These are phyloP conservation scores for Anolis carolinensis DNA, from an alignment of 2,113 vertebrate species.

Conservation along the genomic window DNA sequence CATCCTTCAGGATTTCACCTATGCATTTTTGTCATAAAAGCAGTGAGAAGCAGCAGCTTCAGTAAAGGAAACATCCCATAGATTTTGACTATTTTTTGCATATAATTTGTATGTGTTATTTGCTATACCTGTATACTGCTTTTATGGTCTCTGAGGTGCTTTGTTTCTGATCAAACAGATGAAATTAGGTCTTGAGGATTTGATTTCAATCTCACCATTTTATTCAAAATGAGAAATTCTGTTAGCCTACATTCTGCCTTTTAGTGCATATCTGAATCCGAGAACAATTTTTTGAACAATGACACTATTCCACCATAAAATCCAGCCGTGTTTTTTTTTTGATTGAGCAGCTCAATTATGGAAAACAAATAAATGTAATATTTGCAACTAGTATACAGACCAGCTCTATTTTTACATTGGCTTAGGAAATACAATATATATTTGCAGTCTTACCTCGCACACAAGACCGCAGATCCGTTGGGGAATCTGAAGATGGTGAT, in stretches of 20 bases:
- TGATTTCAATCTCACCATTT: not conserved
- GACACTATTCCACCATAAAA: not conserved
- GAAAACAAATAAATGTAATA: fast-evolving
- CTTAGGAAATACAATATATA: not conserved
- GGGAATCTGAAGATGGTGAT: constrained; percentile 59
- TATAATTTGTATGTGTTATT: not conserved
- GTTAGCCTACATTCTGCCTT: not conserved
- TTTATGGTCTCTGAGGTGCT: not conserved
- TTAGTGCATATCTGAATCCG: not conserved
- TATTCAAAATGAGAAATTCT: not conserved
- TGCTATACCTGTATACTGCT: not conserved
- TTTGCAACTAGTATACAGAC: not conserved
- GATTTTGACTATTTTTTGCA: not conserved
- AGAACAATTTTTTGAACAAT: not conserved
- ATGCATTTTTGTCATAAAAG: constrained; percentile 8
- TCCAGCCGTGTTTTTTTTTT: not conserved
- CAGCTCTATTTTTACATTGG: not conserved
- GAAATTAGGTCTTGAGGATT: not conserved
- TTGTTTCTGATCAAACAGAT: not conserved
- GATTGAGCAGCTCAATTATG: not conserved
- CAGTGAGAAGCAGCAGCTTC: constrained; percentile 15
- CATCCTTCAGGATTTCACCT: not conserved
- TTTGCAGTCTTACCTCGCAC: constrained; percentile 81
- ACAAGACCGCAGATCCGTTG: constrained; percentile 85
- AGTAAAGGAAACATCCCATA: not conserved